Evolutionary conservation across 2,797 vertebrate species (phyloP).

Genomic region (Anguilla anguilla): DNA sequence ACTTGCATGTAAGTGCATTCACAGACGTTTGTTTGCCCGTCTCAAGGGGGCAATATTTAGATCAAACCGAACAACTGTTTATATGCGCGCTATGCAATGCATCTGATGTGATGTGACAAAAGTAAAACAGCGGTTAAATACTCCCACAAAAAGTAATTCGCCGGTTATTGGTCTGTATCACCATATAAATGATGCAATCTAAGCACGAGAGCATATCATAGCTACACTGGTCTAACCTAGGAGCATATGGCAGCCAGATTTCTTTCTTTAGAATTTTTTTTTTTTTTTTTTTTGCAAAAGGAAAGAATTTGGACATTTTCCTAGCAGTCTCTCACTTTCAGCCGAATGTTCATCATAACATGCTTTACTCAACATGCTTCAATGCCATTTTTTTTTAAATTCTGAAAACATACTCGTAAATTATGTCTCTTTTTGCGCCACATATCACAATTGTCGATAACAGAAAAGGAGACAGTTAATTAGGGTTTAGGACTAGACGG

Average conservation of each 20-base stretch:
- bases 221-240: background rate
- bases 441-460: background rate
- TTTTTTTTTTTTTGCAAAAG: background rate
- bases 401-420: background rate
- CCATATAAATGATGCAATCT: background rate
- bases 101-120: background rate
- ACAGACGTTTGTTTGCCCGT: background rate
- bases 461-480: constrained; percentile 10
- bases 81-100: background rate
- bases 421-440: background rate
- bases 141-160: background rate
- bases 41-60: background rate
- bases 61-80: background rate
- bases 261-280: background rate
- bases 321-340: background rate
- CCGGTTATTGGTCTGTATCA: background rate
- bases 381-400: background rate
- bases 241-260: background rate
- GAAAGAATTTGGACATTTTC: background rate
- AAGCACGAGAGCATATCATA: background rate
- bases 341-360: background rate
- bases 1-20: background rate
- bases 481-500: constrained; percentile 27
- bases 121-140: background rate
- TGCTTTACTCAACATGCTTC: background rate